These are phyloP conservation scores for Balearica regulorum DNA, from an alignment of 2,797 vertebrate species.

Conservation along the genomic window DNA sequence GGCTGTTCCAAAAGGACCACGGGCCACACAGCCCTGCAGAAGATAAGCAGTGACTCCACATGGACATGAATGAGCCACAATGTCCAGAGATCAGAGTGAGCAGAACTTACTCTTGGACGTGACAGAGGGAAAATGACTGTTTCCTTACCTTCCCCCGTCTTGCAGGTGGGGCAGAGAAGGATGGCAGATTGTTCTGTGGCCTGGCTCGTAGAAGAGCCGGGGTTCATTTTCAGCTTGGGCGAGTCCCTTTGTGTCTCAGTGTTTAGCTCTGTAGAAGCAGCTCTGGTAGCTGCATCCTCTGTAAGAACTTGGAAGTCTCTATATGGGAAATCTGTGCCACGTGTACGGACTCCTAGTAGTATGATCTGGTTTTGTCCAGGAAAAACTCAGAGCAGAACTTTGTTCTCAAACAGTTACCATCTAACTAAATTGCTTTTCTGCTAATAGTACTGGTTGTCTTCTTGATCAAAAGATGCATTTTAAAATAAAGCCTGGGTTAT, in stretches of 20 bases:
- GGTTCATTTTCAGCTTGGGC: background rate
- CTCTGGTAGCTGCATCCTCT: background rate
- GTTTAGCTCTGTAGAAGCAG: background rate
- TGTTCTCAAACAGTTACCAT: background rate
- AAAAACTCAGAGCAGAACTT: background rate
- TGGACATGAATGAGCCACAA: background rate
- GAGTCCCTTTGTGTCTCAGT: background rate
- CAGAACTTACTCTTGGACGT: background rate
- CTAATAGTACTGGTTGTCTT: background rate
- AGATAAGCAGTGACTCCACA: background rate
- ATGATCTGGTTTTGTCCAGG: background rate
- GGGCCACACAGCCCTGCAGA: background rate
- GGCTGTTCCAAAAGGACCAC: background rate
- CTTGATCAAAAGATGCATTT: constrained; percentile 34
- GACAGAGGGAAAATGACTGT: background rate
- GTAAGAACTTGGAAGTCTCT: background rate
- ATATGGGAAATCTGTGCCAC: background rate
- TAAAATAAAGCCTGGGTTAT: constrained; percentile 18
- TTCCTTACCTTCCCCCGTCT: background rate
- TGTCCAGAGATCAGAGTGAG: background rate
- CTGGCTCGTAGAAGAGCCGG: background rate
- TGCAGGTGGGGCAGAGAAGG: background rate
- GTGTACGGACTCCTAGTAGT: background rate
- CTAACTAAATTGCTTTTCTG: constrained; percentile 14
- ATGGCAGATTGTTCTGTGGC: background rate